Base-by-base conservation (phyloP, 2,888 invertebrate species). In the Selenia dentaria region DNA sequence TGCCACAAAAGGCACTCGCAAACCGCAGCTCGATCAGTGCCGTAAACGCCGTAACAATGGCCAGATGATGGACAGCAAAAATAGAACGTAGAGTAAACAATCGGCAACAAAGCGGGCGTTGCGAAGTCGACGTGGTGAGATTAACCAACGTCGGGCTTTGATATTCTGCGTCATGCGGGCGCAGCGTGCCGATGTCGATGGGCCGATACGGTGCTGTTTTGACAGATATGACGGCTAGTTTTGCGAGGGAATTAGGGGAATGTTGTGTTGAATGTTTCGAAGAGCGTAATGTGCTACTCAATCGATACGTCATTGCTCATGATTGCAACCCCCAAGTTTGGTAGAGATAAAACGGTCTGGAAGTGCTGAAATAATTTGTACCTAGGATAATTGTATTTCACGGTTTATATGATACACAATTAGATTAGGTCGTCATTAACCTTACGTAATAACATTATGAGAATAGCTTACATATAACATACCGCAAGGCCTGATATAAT, bases 31-130 rank as follows among this genome's bases (percentile, higher is more conserved):
- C 64, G 64, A 66, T 69, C 75, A 62, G 71, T 66, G 70, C 67
- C 64, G 75, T 83, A 83, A 85, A 82, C 84, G 84, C 64, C 54
- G 78, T 87, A 88, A 90, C 89, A 90, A 90, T 88, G 88, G 67
- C 86, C 85, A 88, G 87, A 88, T 87, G 88, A 88, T 82, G 85
- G 82, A 84, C 86, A 80, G 74, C 84, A 75, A 84, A 90, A 90
- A 90, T 90, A 90, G 88, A 87, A 74, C 79, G 69, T 79, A 86
- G 80, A 67, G 79, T 90, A 89, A 89, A 90, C 89, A 86, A 60
- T 71, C 60, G 71, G 82, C 84, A 82, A 85, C 87, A 85, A 84
- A 86, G 79, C 84, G 79, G 38, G 32, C 74, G 74, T 60, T 70
- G 74, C 70, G 70, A 70, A 78, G 74, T 67, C 71, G 70, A 64